Base-by-base conservation (phyloP, 2,888 invertebrate species). In the Meiosimyza platycephala region DNA sequence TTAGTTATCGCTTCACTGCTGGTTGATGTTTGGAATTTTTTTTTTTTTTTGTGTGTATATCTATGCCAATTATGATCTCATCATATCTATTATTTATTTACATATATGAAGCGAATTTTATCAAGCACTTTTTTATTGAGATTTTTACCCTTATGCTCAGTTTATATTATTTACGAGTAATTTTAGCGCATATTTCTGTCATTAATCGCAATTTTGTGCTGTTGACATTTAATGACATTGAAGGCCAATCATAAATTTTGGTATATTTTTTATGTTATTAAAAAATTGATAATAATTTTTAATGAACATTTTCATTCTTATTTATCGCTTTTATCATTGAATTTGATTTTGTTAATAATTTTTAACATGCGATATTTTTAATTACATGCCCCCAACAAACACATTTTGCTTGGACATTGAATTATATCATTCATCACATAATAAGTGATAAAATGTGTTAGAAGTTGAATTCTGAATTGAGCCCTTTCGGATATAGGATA, bases 321-420 rank as follows among this genome's bases (percentile, higher is more conserved):
- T 9, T 40, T 40, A 9, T 40, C 6, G 2, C 9, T 40, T 40
- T 40, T 40, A 40, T 40, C 40, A 40, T 28, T 40, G 9, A 6
- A 40, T 40, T 40, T 40, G 40, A 28, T 22, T 57, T 22, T 15
- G 28, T 57, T 5, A 28, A 57, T 28, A 28, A 12, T 28, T 28
- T 57, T 57, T 15, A 28, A 7, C 57, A 57, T 57, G 57, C 57
- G 57, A 57, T 57, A 28, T 57, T 28, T n/a, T 57, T 57, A 28
- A 57, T 57, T 57, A 28, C 57, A 28, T 57, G 57, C 57, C 6
- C 6, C 9, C 40, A 40, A 40, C 40, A 9, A 57, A 57, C 57
- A 18, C 57, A 57, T 57, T 57, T 57, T 57, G 22, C 13, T 57
- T 57, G 57, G 28, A 40, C 57, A 57, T 18, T 28, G 57, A 57